Conservation (phyloP, 2,888 invertebrate species). For the Cheilosia variabilis region DNA sequence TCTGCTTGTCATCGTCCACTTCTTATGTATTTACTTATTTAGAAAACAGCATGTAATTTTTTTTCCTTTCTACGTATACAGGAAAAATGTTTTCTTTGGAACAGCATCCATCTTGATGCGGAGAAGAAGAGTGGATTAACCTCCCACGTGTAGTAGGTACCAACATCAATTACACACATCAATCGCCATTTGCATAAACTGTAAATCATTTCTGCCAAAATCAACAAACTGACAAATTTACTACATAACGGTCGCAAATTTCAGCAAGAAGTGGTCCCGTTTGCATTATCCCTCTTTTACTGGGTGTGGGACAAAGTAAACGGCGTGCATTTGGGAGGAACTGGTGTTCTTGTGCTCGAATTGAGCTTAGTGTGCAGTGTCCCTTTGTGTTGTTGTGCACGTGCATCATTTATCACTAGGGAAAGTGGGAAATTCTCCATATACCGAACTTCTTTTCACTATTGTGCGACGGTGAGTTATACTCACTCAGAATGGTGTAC, state of each 20-base stretch:
- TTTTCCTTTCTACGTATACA: neutral
- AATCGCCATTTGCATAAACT: conserved; percentile 56
- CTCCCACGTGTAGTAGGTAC: neutral
- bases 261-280: conserved; percentile 27
- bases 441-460: neutral
- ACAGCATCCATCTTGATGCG: neutral
- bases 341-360: conserved; percentile 5
- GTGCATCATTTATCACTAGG: conserved; percentile 37
- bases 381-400: conserved; percentile 4
- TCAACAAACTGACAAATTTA: conserved; percentile 61
- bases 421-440: neutral
- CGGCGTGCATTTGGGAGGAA: neutral
- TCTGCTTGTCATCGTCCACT: neutral
- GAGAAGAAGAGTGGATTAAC: neutral
- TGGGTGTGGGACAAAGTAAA: neutral
- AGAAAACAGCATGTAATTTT: conserved; percentile 25
- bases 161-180: conserved; percentile 46
- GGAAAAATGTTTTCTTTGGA: neutral
- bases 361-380: conserved; percentile 7
- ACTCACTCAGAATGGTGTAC: neutral
- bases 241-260: conserved; percentile 48
- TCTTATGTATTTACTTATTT: conserved; percentile 50
- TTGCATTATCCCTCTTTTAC: neutral
- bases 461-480: neutral
- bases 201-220: conserved; percentile 60